A percentile compares a stretch with the other conserved stretches of the same genome.
Evolutionary conservation across 1,140 invertebrate species (phyloP).

Genomic region (Bombus consobrinus): DNA sequence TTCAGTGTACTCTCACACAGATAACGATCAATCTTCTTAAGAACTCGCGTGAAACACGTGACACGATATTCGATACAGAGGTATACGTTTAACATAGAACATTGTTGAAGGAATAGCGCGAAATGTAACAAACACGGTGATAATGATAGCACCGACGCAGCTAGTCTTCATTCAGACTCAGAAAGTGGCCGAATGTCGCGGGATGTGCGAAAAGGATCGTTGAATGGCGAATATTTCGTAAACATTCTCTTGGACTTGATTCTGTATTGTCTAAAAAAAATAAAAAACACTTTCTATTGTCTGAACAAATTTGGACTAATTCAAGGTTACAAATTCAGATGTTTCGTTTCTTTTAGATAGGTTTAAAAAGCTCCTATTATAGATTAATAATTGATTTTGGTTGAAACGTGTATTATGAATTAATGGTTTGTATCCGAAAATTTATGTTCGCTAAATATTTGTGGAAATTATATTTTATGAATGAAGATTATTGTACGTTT

Average conservation of each 20-base stretch:
- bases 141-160: slow-evolving; percentile 32
- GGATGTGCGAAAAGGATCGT: background rate
- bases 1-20: background rate
- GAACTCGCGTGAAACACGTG: slow-evolving; percentile 14
- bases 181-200: background rate
- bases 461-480: background rate
- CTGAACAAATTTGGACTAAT: background rate
- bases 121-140: slow-evolving; percentile 23
- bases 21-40: slow-evolving; percentile 15
- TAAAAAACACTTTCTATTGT: background rate
- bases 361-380: background rate
- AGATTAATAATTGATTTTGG: background rate
- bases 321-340: background rate
- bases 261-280: background rate
- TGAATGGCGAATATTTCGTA: background rate
- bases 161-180: slow-evolving; percentile 25
- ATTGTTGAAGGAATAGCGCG: background rate
- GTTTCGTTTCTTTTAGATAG: background rate
- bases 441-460: background rate
- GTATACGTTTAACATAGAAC: background rate
- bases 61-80: background rate
- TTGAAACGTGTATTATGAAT: background rate
- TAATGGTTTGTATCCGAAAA: background rate
- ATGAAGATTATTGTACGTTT: background rate
- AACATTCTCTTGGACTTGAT: too few relatives aligned